Base-by-base conservation (phyloP, 2,797 vertebrate species). In the Chaetophractus vellerosus region DNA sequence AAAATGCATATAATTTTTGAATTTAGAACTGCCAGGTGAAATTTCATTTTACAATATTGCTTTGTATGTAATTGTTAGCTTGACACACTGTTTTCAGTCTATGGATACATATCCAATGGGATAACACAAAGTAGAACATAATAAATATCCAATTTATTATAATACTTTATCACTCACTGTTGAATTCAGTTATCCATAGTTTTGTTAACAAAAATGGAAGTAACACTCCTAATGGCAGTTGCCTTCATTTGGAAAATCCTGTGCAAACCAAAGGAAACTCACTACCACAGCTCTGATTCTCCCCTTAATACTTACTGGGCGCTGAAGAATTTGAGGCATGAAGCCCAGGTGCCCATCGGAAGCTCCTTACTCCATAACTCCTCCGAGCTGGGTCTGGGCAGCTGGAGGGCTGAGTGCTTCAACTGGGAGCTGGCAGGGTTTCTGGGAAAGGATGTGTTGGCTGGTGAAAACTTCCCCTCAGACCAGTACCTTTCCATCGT, bases 121-220 rank as follows among this genome's bases (percentile, higher is more conserved):
- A 74, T 50, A 89, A 8, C 23, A 59, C 18, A 55, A 94, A 74
- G 33, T 59, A 31, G 48, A 57, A 7, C 9, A 4, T 38, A 38
- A 50, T 48, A 50, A 78, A 68, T 52, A 28, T 82, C 88, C 36
- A 59, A 15, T 79, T 71, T 94, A 63, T 71, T 72, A 36, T 96
- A 59, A 36, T 63, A 33, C 23, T 80, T 31, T 81, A 64, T 88
- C 45, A 79, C 71, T 74, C 18, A 59, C 26, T 82, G 45, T 55
- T 71, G 91, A 88, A 63, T 24, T 61, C 6, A 41, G 26, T 80
- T 82, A 86, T 52, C 81, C n/a, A n/a, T 55, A 84, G 14, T 19
- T 75, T 79, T 74, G 69, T 52, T 84, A 89, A 66, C 9, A 69
- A 84, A 88, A 80, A 52, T 24, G 26, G 41, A 88, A 55, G 33